phyloP scores from a whole-genome alignment of 2,888 invertebrate genomes.

The Melieria omissa region DNA sequence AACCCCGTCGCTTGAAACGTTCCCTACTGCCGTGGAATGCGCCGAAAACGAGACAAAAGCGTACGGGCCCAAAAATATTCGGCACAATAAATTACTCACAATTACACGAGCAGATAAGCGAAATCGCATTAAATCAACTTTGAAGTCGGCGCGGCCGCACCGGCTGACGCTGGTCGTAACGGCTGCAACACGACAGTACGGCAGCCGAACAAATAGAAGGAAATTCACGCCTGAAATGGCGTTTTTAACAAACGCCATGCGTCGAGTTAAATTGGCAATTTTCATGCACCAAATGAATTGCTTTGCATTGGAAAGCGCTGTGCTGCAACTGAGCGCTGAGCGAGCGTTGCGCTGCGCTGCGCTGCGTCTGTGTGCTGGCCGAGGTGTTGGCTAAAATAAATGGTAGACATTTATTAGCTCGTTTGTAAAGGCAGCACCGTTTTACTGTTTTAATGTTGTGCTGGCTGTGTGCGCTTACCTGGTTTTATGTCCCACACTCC shows the following conservation, averaged over 20 bases:
- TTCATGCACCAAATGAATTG: constrained; percentile 36
- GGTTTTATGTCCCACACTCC: no score
- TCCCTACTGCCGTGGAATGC: background rate
- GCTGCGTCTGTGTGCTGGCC: background rate
- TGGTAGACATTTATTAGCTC: constrained; percentile 42
- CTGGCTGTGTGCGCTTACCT: no score
- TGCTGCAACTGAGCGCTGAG: background rate
- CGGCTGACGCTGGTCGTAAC: background rate
- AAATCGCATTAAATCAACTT: constrained; percentile 41
- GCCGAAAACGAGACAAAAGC: background rate
- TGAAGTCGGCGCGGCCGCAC: constrained; percentile 16
- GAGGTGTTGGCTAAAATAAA: constrained; percentile 38
- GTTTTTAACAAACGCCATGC: constrained; percentile 14
- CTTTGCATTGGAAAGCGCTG: constrained; percentile 11
- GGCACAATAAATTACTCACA: constrained; percentile 39
- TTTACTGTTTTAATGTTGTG: constrained; percentile 21
- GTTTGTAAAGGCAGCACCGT: constrained; percentile 32
- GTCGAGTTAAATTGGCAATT: constrained; percentile 28
- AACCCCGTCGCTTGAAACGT: background rate
- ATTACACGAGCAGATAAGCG: constrained; percentile 40
- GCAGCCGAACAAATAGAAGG: background rate
- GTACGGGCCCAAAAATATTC: constrained; percentile 15
- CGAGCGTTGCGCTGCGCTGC: background rate
- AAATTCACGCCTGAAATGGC: constrained; percentile 23
- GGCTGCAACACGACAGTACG: background rate